Evolutionary conservation across 2,888 invertebrate genomes (phyloP).

Genomic region (Liposcelis brunnea): DNA sequence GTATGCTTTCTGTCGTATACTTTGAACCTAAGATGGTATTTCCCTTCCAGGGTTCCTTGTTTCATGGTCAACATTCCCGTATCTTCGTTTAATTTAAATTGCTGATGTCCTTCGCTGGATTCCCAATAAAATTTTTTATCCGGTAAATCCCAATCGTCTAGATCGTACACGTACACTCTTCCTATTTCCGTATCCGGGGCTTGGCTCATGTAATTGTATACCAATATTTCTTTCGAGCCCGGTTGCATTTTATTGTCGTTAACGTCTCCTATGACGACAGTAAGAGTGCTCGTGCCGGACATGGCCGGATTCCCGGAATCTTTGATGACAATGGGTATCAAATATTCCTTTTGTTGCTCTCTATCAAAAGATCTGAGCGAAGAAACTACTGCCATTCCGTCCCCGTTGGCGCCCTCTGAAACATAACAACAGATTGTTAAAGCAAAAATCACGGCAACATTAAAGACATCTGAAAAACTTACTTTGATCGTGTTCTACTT

Average conservation of each 20-base stretch:
- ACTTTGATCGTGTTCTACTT: constrained; percentile 93
- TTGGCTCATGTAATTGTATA: constrained; percentile 85
- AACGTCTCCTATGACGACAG: constrained; percentile 92
- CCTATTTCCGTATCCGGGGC: constrained; percentile 84
- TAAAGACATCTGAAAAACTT: constrained; percentile 23
- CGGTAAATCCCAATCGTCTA: constrained; percentile 96
- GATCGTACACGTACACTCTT: constrained; percentile 88
- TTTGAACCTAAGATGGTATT: constrained; percentile 52
- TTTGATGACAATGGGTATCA: constrained; percentile 92
- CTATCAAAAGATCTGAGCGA: constrained; percentile 85
- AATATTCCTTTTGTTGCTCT: constrained; percentile 89
- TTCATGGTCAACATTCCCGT: constrained; percentile 93
- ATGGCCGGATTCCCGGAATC: constrained; percentile 93
- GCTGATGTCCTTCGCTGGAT: constrained; percentile 55
- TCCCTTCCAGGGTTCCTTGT: constrained; percentile 78
- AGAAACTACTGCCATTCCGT: constrained; percentile 95
- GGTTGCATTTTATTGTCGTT: constrained; percentile 99
- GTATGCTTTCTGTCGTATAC: constrained; percentile 80
- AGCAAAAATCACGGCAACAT: not conserved
- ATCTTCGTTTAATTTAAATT: constrained; percentile 76
- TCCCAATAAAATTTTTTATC: constrained; percentile 98
- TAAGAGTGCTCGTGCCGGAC: constrained; percentile 90
- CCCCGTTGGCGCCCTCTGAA: constrained; percentile 86
- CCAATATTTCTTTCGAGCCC: constrained; percentile 90
- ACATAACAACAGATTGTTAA: constrained; percentile 14